Percentiles rank a stretch among this genome's conserved stretches.
These are phyloP conservation scores for Penaeus japonicus DNA, from an alignment of 1,140 invertebrate genomes.

Conservation along the genomic window DNA sequence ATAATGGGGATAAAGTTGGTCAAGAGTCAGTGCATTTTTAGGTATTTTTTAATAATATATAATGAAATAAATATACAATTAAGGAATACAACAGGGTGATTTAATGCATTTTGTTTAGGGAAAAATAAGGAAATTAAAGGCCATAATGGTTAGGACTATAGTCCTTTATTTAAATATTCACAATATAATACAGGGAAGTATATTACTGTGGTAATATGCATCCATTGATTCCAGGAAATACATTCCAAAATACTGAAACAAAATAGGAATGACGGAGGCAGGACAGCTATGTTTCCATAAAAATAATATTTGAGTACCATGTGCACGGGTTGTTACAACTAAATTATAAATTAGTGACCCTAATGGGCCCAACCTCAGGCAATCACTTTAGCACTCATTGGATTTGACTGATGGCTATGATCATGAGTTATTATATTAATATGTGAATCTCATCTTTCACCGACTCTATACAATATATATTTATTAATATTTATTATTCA, in stretches of 20 bases:
- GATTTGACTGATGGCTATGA: conserved; percentile 38
- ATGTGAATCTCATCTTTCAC: conserved; percentile 47
- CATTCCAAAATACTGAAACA: conserved; percentile 48
- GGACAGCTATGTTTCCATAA: conserved; percentile 31
- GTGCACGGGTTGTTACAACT: conserved; percentile 35
- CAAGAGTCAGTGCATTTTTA: no score
- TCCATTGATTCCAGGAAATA: conserved; percentile 53
- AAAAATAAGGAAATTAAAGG: conserved; percentile 13
- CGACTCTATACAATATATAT: conserved; percentile 53
- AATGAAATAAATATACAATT: no score
- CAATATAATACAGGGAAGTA: conserved; percentile 58
- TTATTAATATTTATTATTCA: conserved; percentile 40
- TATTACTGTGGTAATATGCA: conserved; percentile 51
- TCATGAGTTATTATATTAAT: conserved; percentile 35
- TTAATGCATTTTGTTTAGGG: background rate
- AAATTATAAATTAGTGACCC: conserved; percentile 33
- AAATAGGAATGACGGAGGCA: conserved; percentile 38
- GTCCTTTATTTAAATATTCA: conserved; percentile 59
- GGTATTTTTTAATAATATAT: no score
- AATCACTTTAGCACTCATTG: conserved; percentile 40
- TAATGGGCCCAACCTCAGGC: conserved; percentile 23
- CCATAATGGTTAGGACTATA: conserved; percentile 39
- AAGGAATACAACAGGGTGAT: no score
- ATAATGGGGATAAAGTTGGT: no score
- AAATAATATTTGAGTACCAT: conserved; percentile 47